A percentile compares a stretch with the other conserved stretches of the same genome.
Conservation (phyloP, 1,140 invertebrate genomes). For the Sycophila sp. region DNA sequence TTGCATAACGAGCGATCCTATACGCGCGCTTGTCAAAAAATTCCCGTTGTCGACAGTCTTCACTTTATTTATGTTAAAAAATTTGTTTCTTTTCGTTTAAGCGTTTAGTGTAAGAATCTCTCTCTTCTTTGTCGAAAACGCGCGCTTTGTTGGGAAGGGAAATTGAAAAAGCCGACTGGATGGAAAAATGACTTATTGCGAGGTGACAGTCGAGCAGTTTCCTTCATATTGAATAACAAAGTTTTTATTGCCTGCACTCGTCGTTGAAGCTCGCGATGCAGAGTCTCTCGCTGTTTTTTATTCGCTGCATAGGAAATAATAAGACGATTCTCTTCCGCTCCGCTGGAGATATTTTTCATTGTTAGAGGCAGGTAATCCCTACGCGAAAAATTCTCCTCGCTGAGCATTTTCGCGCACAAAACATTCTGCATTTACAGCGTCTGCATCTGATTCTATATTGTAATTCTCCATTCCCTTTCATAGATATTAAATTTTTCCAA, state of each 20-base stretch:
- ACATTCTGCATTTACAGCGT: not conserved
- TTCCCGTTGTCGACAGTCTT: too few relatives aligned
- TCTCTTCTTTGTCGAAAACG: not conserved
- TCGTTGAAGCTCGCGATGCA: not conserved
- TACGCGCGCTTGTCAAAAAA: conserved; percentile 12
- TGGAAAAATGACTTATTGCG: not conserved
- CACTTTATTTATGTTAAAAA: too few relatives aligned
- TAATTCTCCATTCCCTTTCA: not conserved
- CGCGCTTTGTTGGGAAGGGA: not conserved
- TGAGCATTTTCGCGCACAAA: not conserved
- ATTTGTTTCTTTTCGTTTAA: too few relatives aligned
- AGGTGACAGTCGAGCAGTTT: too few relatives aligned
- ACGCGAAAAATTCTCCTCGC: not conserved
- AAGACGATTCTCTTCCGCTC: not conserved
- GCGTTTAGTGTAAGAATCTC: too few relatives aligned
- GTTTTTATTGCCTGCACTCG: conserved; percentile 14
- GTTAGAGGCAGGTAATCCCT: not conserved
- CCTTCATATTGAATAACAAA: conserved; percentile 12
- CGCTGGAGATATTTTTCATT: conserved; percentile 25
- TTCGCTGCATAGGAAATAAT: not conserved
- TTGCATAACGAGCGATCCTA: conserved; percentile 24
- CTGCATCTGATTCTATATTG: not conserved
- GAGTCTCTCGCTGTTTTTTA: not conserved
- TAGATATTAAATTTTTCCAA: not conserved
- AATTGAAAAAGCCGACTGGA: too few relatives aligned